Base-by-base conservation (phyloP, 2,888 invertebrate genomes). In the Acanthosepion lycidas region DNA sequence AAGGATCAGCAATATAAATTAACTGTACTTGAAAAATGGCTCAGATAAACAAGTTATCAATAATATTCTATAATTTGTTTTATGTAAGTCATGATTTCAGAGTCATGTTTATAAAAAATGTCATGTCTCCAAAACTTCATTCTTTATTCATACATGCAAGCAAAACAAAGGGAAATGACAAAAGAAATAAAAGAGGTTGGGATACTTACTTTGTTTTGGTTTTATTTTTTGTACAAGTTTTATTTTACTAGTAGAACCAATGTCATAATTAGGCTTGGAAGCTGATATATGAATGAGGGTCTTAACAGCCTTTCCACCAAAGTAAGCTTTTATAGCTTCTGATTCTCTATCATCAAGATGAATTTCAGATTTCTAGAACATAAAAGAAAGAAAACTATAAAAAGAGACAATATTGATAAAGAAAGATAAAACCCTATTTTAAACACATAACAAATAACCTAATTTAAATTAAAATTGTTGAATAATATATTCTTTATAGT, bases 231-330 rank as follows among this genome's bases (percentile, higher is more conserved):
- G 96, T 6, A 96, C 94, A 18, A 97, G 95, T 95, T 97, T 97
- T 8, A 97, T 96, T 94, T 97, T 97, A 55, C 96, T 95, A 12
- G 96, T 96, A 26, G 97, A 96, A 20, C 97, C 97, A 28, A 97
- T 96, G 96, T 97, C 97, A 95, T 97, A 97, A 94, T 95, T 95
- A 48, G 97, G 97, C 95, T 97, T 97, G 42, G 95, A 94, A 28
- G 96, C 97, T 28, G 94, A 94, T 18, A 96, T 94, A 94, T 96
- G 96, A 28, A 96, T 95, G 23, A 97, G 94, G 6, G 94, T 94
- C 20, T 96, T 94, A 95, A 33, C 1, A 33, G 33, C 33, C 0
- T 26, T 95, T 94, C 64, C 33, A 91, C n/a, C 95, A 94, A n/a
- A 95, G 91, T 78, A 91, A 51, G 95, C 93, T 64, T 95, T 94